These are phyloP conservation scores for Sinelater perroti DNA, from an alignment of 2,888 invertebrate genomes.

Conservation along the genomic window DNA sequence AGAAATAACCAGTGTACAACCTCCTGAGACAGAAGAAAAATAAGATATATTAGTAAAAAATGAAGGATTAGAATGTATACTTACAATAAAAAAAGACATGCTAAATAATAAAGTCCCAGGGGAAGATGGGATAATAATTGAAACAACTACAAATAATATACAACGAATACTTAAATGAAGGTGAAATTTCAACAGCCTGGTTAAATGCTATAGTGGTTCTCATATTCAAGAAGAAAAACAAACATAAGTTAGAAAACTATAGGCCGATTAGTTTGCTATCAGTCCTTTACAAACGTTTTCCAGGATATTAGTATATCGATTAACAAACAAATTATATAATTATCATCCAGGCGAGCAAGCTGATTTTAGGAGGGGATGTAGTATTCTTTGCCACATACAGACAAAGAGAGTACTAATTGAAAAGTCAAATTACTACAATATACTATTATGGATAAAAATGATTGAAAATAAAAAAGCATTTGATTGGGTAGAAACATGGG, in stretches of 20 bases:
- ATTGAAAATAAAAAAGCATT: background rate
- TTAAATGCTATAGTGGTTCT: background rate
- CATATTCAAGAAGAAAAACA: conserved; percentile 1
- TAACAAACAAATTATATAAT: background rate
- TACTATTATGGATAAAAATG: conserved; percentile 1
- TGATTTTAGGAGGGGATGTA: background rate
- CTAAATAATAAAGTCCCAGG: no score
- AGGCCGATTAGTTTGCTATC: background rate
- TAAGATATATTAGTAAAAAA: no score
- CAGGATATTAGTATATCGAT: background rate
- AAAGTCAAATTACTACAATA: conserved; percentile 1
- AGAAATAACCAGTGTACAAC: no score
- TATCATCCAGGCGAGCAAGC: conserved; percentile 3
- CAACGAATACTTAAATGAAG: no score
- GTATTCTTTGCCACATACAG: background rate
- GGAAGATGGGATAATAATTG: no score
- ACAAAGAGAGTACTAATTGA: no score
- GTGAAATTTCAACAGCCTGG: no score
- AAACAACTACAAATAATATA: no score
- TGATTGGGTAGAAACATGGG: background rate
- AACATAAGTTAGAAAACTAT: conserved; percentile 4
- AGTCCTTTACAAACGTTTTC: background rate
- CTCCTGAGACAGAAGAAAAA: no score
- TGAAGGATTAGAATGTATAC: no score
- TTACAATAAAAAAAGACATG: no score